Percentiles rank a stretch among this genome's conserved stretches.
Evolutionary conservation across 2,888 invertebrate species (phyloP).

Genomic region (Callinectes sapidus): DNA sequence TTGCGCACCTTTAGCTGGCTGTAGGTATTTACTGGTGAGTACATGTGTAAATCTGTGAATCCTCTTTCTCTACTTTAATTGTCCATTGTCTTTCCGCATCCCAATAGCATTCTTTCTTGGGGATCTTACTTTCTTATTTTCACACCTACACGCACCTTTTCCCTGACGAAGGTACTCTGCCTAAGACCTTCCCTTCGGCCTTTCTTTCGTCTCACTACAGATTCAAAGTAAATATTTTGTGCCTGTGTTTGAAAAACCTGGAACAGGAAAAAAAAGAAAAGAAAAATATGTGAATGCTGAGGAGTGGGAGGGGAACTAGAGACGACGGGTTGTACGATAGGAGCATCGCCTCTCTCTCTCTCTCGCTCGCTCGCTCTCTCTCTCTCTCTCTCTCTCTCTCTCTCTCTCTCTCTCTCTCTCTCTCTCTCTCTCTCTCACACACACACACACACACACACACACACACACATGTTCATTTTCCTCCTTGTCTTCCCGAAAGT

Average conservation of each 20-base stretch:
- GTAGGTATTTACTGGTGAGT: too few species aligned
- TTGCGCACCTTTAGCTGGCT: too few species aligned
- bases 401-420: neutral
- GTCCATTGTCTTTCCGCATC: neutral
- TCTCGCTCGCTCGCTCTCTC: neutral
- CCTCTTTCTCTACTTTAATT: neutral
- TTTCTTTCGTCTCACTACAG: neutral
- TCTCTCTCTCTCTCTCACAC: neutral
- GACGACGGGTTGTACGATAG: neutral
- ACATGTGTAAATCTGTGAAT: too few species aligned
- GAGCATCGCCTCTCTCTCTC: neutral
- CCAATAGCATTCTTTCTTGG: too few species aligned
- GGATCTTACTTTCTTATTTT: too few species aligned
- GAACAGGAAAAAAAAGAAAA: neutral
- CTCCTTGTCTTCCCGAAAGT: conserved; percentile 29
- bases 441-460: conserved; percentile 35
- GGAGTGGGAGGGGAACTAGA: neutral
- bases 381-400: neutral
- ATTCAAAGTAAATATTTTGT: conserved; percentile 3
- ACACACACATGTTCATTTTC: conserved; percentile 20
- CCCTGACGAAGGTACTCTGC: neutral
- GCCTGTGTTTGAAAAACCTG: too few species aligned
- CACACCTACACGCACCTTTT: too few species aligned
- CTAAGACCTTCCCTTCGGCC: neutral
- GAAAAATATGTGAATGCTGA: neutral